Evolutionary conservation across 2,113 vertebrate species (phyloP), one percentile per base, ranked within the genome.

Genomic region (Machaerirhynchus nigripectus): DNA sequence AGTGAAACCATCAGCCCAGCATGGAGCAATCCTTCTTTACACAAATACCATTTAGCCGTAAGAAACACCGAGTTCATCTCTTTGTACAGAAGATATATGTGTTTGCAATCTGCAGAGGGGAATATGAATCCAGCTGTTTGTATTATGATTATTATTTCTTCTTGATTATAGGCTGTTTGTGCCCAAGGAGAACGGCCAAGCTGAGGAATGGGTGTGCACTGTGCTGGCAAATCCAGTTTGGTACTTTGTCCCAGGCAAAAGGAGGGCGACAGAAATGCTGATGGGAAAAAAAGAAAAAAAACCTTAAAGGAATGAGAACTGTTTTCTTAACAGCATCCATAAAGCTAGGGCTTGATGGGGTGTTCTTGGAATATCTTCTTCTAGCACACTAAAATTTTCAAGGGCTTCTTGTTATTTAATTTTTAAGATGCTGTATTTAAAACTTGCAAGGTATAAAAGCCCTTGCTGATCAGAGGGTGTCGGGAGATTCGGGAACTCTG

Each of bases 361-460:
- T 33, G 7, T 53, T 84, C 85, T 71, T 37, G 22, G 60, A 53
- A 55, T 39, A 11, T 40, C 52, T 57, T 69, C 42, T 57, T 33
- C 39, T 60, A 47, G 52, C 71, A 37, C 10, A 15, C 21, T 39
- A 56, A 60, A 59, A 52, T 57, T 47, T 57, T 78, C 30, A 46
- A 57, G 44, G 44, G 33, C 64, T 89, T 78, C 56, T 86, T 2
- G 6, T 84, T 75, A 71, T 33, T 65, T 87, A 46, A 22, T 87
- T 95, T 87, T 91, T 56, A 52, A 93, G 87, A n/a, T 71, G 30
- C 27, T 71, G 21, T 90, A 47, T 83, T 91, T 93, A 30, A 81
- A 96, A 40, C 35, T 7, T 42, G 33, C 24, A 30, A 76, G 30
- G 16, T 95, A 39, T 46, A 67, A 85, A 88, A 94, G 30, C 42